Percentiles rank a stretch among this genome's conserved stretches.
phyloP scores from a whole-genome alignment of 2,113 vertebrate genomes.

The Pelmatolapia mariae region DNA sequence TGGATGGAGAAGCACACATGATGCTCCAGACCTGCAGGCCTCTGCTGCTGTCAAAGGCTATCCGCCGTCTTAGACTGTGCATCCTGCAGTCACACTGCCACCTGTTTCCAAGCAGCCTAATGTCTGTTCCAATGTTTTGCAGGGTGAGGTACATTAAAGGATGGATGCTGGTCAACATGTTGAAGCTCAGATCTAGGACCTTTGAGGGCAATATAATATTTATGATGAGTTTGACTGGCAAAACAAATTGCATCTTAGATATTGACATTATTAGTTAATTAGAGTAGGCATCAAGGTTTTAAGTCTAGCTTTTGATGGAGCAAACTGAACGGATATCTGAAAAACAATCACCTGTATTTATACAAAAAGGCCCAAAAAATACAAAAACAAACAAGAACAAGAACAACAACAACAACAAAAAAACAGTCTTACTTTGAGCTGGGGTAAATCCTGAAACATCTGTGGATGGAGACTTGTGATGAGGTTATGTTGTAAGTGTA shows the following conservation, averaged over 20 bases:
- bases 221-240: background rate
- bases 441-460: slow-evolving; percentile 72
- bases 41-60: slow-evolving; percentile 57
- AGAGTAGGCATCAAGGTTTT: background rate
- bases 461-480: slow-evolving; percentile 75
- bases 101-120: slow-evolving; percentile 60
- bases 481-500: slow-evolving; percentile 78
- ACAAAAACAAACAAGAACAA: background rate
- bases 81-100: slow-evolving; percentile 75
- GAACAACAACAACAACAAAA: background rate
- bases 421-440: slow-evolving; percentile 73
- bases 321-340: background rate
- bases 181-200: slow-evolving; percentile 82
- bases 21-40: slow-evolving; percentile 54
- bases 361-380: background rate
- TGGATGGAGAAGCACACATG: slow-evolving; percentile 59
- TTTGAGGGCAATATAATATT: slow-evolving; percentile 35
- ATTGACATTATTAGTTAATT: background rate
- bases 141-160: slow-evolving; percentile 64
- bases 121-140: slow-evolving; percentile 63
- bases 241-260: background rate
- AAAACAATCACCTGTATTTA: background rate
- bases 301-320: background rate
- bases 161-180: slow-evolving; percentile 70
- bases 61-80: slow-evolving; percentile 54